Percentiles rank a stretch among this genome's conserved stretches.
These are phyloP conservation scores for Volucella bombylans DNA, from an alignment of 2,888 invertebrate species.

Conservation along the genomic window DNA sequence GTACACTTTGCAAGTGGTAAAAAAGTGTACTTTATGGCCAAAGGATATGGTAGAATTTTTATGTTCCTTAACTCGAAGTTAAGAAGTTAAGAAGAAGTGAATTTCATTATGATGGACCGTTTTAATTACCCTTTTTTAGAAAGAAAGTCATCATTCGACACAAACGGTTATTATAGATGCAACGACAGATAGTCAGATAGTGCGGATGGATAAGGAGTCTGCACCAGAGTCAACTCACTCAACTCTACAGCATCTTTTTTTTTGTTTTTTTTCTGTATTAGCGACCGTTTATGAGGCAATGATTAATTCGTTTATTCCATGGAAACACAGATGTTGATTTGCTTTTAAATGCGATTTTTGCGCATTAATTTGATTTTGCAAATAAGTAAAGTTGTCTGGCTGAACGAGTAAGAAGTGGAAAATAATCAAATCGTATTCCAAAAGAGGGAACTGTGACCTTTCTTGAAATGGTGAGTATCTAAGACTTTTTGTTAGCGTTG, in stretches of 20 bases:
- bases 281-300: neutral
- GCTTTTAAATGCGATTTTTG: constrained; percentile 1
- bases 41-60: constrained; percentile 59
- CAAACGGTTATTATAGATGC: neutral
- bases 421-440: no score
- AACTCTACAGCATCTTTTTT: constrained; percentile 12
- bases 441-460: no score
- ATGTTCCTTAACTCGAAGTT: constrained; percentile 33
- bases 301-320: constrained; percentile 1
- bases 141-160: constrained; percentile 47
- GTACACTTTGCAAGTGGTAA: constrained; percentile 24
- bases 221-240: no score
- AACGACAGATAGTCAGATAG: neutral
- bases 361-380: neutral
- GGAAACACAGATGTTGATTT: constrained; percentile 31
- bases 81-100: constrained; percentile 15
- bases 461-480: no score
- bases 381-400: neutral
- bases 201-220: constrained; percentile 21
- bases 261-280: neutral
- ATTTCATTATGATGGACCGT: constrained; percentile 58
- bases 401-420: no score
- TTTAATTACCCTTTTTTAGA: constrained; percentile 60
- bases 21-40: constrained; percentile 63
- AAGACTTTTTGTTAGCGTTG: no score